Base-by-base conservation (phyloP, 2,888 invertebrate species). In the Andrena camellia region DNA sequence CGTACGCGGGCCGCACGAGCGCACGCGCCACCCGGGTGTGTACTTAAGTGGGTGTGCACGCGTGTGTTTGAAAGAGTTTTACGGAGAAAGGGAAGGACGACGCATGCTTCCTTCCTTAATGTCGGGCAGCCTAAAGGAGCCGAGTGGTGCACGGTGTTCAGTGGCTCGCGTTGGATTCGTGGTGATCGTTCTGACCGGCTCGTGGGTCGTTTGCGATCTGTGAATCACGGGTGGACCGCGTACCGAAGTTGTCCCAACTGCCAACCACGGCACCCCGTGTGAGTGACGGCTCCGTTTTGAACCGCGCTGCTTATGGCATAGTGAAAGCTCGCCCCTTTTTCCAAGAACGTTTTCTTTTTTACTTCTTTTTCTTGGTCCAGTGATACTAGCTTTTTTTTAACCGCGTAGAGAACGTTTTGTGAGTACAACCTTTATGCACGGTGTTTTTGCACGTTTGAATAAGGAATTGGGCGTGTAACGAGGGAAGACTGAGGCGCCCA, bases 71-170 rank as follows among this genome's bases (percentile, higher is more conserved):
- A 42, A 73, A 68, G 75, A 78, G 78, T 83, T 74, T 70, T 52
- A 83, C 62, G 71, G 78, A 78, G 86, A 80, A 83, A 89, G 83
- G 84, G 84, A 89, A 85, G 62, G 80, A 81, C 83, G 87, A 90
- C 88, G 90, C 88, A 90, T 90, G 88, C 87, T 85, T 90, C 80
- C 80, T 88, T 88, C 82, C 78, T 79, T 78, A 78, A 84, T 71
- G 78, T 70, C 57, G 62, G 60, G n/a, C 75, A 78, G 73, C 62
- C 67, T 67, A 66, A 52, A 69, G 78, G 84, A 68, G 83, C 73
- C 70, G 59, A 78, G 72, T 87, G 70, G 83, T 81, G 71, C 81
- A 57, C 85, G 60, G 81, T 72, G 68, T 71, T 79, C 79, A 81
- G 80, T 82, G 66, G 68, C 76, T 85, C 78, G 82, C 79, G 80